Evolutionary conservation across 2,888 invertebrate species (phyloP), one percentile per base, ranked within the genome.

Genomic region (Tineola bisselliella): DNA sequence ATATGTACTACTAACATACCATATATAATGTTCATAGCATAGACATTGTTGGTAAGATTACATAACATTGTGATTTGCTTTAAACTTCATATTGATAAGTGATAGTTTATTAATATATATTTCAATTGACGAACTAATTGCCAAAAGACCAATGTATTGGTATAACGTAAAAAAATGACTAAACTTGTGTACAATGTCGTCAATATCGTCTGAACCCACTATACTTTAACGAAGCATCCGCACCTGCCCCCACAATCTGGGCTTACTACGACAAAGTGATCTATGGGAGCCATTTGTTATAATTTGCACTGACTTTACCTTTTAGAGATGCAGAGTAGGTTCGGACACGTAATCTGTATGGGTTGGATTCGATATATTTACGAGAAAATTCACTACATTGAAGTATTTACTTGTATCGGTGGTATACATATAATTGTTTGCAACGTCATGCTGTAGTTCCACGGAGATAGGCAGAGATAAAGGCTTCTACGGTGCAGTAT

Each of bases 281-380:
- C 66, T 73, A 80, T 75, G 66, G 68, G 66, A 64, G 59, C 72
- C 69, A 76, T 79, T 75, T 70, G 70, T 80, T 79, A 79, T 75
- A 71, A 77, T 79, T 73, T 75, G 70, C 73, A 73, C 38, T 44
- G 30, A 48, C 19, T 30, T 30, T 18, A 18, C 17, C 52, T 58
- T 33, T 33, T 25, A 31, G 58, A 58, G 58, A 58, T 58, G 33
- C 33, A 19, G 25, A 54, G 19, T 54, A 25, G 19, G 17, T 54
- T n/a, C 19, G 54, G 25, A 18, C 18, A 48, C 48, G 13, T 17
- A 18, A 48, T 48, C 48, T 17, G 48, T 13, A 48, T 48, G 10
- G 48, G 48, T 48, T 38, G 38, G n/a, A 38, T n/a, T 38, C 11
- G 10, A 10, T n/a, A 31, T 8, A 31, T 31, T 31, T 31, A 38